Conservation (phyloP, 2,888 invertebrate species). For the Leptopilina drosophilae region DNA sequence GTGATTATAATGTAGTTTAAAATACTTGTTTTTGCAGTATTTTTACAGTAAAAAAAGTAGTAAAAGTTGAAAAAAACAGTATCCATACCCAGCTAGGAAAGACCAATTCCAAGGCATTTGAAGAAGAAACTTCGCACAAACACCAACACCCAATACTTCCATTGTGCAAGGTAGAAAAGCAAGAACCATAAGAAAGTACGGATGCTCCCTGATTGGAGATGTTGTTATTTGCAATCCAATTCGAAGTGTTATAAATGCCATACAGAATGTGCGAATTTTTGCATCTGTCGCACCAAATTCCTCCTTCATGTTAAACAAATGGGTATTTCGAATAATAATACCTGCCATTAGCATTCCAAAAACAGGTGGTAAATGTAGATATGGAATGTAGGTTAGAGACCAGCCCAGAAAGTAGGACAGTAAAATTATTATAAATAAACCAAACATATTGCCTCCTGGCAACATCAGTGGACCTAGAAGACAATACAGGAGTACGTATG, state of each 20-base stretch:
- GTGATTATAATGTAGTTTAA: too few relatives aligned
- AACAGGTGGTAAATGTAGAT: conserved; percentile 78
- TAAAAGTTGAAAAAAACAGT: neutral
- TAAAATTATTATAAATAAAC: conserved; percentile 64
- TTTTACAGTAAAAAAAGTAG: too few relatives aligned
- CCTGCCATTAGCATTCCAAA: conserved; percentile 83
- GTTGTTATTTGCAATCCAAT: conserved; percentile 71
- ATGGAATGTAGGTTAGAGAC: conserved; percentile 66
- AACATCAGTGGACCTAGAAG: conserved; percentile 65
- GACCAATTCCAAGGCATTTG: conserved; percentile 70
- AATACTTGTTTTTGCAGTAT: too few relatives aligned
- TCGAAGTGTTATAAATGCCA: conserved; percentile 70
- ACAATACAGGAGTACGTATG: conserved; percentile 64
- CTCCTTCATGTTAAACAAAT: conserved; percentile 65
- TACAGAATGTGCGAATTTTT: conserved; percentile 69
- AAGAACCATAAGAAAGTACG: conserved; percentile 63
- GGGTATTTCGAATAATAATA: conserved; percentile 68
- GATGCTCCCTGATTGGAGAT: conserved; percentile 63
- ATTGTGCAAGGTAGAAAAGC: conserved; percentile 69
- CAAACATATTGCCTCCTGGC: conserved; percentile 65
- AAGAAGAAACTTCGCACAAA: conserved; percentile 64
- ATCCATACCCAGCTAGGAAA: conserved; percentile 68
- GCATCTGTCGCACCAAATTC: conserved; percentile 60
- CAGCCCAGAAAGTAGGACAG: conserved; percentile 68
- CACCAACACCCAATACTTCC: conserved; percentile 62